Evolutionary conservation across 2,113 vertebrate genomes (phyloP).

Genomic region (Scopus umbretta): DNA sequence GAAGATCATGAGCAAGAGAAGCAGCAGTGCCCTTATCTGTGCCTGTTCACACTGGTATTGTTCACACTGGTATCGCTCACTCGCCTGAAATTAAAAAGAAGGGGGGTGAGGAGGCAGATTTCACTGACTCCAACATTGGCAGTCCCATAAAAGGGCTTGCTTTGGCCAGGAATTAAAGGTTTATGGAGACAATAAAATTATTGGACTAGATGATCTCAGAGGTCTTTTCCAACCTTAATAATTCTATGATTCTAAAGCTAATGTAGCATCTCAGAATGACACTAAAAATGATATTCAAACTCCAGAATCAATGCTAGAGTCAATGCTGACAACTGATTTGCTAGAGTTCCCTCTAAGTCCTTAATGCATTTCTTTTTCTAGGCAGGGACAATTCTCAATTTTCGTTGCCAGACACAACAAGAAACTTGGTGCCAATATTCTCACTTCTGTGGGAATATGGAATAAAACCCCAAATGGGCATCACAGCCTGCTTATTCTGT

Average conservation of each 20-base stretch:
- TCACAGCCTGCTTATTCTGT: not conserved
- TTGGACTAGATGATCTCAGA: no score
- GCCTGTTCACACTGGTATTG: not conserved
- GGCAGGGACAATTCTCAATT: not conserved
- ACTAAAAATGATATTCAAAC: not conserved
- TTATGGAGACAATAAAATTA: not conserved
- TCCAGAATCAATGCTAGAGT: not conserved
- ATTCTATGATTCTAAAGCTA: no score
- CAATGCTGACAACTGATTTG: not conserved
- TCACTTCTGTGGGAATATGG: not conserved
- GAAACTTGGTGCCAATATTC: not conserved
- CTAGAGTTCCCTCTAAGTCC: not conserved
- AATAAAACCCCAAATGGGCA: not conserved
- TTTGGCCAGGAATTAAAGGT: not conserved
- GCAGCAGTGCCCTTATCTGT: not conserved
- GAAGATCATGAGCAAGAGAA: not conserved
- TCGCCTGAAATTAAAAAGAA: not conserved
- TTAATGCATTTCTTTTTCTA: not conserved
- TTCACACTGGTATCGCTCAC: not conserved
- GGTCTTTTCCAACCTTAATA: no score
- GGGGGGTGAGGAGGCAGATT: not conserved
- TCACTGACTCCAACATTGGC: not conserved
- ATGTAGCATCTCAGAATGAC: not conserved
- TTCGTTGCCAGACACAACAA: not conserved
- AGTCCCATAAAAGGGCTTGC: not conserved